These are phyloP conservation scores for Himalopsyche phryganea DNA, from an alignment of 1,140 invertebrate genomes.

Conservation along the genomic window DNA sequence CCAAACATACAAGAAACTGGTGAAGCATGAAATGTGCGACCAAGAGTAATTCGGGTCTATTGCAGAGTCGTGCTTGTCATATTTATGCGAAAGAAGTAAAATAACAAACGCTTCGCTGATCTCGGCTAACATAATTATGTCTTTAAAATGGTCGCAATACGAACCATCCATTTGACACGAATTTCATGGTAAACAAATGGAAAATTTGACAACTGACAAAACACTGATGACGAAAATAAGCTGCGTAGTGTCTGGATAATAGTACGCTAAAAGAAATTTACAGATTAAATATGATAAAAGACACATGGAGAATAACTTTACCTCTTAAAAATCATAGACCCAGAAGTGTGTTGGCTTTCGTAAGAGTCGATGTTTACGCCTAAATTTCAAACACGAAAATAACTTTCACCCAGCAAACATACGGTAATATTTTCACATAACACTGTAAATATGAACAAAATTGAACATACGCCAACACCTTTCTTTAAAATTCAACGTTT, in stretches of 20 bases:
- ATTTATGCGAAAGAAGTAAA: conserved; percentile 3
- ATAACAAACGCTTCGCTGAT: conserved; percentile 15
- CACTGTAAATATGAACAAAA: conserved; percentile 13
- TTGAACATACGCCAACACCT: background rate
- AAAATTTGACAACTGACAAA: conserved; percentile 14
- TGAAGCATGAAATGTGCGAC: conserved; percentile 5
- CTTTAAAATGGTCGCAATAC: conserved; percentile 21
- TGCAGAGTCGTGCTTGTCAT: background rate
- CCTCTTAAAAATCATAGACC: conserved; percentile 27
- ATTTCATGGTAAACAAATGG: conserved; percentile 24
- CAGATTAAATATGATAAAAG: conserved; percentile 6
- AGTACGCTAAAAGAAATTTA: background rate
- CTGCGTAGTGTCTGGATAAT: background rate
- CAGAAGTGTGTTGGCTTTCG: conserved; percentile 26
- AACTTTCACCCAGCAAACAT: conserved; percentile 7
- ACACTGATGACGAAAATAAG: background rate
- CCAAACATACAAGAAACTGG: background rate
- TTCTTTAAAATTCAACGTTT: conserved; percentile 9
- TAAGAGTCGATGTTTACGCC: conserved; percentile 27
- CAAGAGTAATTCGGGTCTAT: background rate
- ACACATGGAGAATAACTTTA: conserved; percentile 7
- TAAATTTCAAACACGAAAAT: conserved; percentile 15
- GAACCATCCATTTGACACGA: conserved; percentile 19
- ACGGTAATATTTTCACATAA: conserved; percentile 15
- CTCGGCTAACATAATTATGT: conserved; percentile 6